Percentiles rank a stretch among this genome's conserved stretches.
Evolutionary conservation across 2,113 vertebrate genomes (phyloP).

Genomic region (Leptobrachium ailaonicum): DNA sequence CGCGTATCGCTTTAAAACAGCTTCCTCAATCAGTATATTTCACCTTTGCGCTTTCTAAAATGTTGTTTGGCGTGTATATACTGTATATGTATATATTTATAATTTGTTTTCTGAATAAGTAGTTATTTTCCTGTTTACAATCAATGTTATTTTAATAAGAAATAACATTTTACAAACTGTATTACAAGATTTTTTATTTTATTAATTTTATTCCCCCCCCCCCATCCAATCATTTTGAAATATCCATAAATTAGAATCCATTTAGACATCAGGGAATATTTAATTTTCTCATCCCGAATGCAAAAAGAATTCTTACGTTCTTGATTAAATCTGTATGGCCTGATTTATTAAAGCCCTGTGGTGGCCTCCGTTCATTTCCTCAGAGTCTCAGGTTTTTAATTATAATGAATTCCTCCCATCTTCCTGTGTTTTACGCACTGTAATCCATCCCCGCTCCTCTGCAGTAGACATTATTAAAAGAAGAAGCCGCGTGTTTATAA

Average conservation of each 20-base stretch:
- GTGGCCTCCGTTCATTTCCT: slow-evolving; percentile 47
- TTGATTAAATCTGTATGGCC: slow-evolving; percentile 43
- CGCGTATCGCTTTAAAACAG: no score
- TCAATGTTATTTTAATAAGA: neutral
- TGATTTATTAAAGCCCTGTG: slow-evolving; percentile 49
- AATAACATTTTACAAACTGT: slow-evolving; percentile 11
- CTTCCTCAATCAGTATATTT: no score
- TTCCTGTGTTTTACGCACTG: slow-evolving; percentile 30
- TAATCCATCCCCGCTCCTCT: slow-evolving; percentile 28
- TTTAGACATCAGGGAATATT: slow-evolving; percentile 45
- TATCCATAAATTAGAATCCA: slow-evolving; percentile 49
- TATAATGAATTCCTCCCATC: slow-evolving; percentile 48
- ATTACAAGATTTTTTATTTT: slow-evolving; percentile 2
- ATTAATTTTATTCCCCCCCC: neutral
- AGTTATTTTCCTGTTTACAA: neutral
- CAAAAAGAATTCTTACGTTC: slow-evolving; percentile 44
- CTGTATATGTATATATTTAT: no score
- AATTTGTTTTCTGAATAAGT: neutral
- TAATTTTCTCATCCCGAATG: slow-evolving; percentile 44
- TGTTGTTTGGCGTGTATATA: no score
- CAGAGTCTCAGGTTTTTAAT: slow-evolving; percentile 43
- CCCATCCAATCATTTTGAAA: slow-evolving; percentile 35
- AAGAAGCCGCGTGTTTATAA: slow-evolving; percentile 21
- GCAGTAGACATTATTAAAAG: slow-evolving; percentile 35
- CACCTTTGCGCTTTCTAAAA: no score